These are phyloP conservation scores for Temnothorax longispinosus DNA, from an alignment of 1,140 invertebrate species.

Conservation along the genomic window DNA sequence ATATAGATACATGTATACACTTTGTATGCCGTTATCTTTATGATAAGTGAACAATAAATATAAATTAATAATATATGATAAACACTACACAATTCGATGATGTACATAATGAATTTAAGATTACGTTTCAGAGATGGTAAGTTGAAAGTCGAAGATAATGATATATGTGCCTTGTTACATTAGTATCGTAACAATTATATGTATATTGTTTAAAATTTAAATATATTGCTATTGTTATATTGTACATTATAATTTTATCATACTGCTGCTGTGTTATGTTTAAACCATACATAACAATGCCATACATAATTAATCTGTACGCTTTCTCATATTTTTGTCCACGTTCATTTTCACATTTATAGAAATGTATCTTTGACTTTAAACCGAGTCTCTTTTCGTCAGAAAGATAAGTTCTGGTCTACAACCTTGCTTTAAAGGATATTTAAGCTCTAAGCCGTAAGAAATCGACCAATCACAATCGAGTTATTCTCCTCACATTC, in stretches of 20 bases:
- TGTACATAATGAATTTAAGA: slow-evolving; percentile 59
- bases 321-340: not conserved
- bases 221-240: slow-evolving; percentile 4
- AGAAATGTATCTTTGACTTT: slow-evolving; percentile 14
- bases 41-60: not conserved
- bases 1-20: not conserved
- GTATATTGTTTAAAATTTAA: not conserved
- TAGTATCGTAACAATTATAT: not conserved
- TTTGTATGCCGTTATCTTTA: not conserved
- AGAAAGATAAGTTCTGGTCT: not conserved
- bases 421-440: too few relatives aligned
- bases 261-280: slow-evolving; percentile 65
- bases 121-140: slow-evolving; percentile 57
- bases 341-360: not conserved
- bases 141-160: slow-evolving; percentile 78
- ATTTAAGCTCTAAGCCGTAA: too few relatives aligned
- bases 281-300: slow-evolving; percentile 30
- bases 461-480: too few relatives aligned
- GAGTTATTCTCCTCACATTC: too few relatives aligned
- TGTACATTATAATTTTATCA: slow-evolving; percentile 54
- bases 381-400: slow-evolving; percentile 12
- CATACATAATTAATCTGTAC: slow-evolving; percentile 62
- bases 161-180: not conserved
- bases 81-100: slow-evolving; percentile 1
- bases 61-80: not conserved